Conservation (phyloP, 1,140 invertebrate species). For the Drosophila novamexicana region DNA sequence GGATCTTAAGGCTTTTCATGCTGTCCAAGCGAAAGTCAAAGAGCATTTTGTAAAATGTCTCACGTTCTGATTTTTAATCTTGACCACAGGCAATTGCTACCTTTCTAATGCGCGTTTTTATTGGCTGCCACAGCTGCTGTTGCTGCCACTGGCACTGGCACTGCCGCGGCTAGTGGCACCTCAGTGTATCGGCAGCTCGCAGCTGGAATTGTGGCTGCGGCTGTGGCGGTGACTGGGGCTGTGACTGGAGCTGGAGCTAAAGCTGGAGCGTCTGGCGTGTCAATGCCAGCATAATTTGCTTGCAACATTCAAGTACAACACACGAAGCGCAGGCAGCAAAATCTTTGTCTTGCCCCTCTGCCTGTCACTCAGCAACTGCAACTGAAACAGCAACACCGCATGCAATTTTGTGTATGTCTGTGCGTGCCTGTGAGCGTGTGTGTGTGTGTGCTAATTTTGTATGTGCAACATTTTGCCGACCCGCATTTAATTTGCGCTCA, state of each 20-base stretch:
- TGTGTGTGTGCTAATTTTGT: constrained; percentile 61
- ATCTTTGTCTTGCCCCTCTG: constrained; percentile 9
- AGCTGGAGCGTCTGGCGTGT: constrained; percentile 55
- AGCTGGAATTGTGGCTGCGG: constrained; percentile 34
- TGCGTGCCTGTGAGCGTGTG: constrained; percentile 46
- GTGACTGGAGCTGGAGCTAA: constrained; percentile 7
- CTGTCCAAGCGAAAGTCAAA: constrained; percentile 47
- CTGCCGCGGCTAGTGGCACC: constrained; percentile 30
- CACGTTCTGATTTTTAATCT: constrained; percentile 80
- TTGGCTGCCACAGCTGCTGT: constrained; percentile 63
- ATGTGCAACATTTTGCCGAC: constrained; percentile 69
- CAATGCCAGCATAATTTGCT: constrained; percentile 79
- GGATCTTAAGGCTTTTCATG: constrained; percentile 11
- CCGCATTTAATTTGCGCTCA: constrained; percentile 79
- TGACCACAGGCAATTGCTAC: constrained; percentile 75
- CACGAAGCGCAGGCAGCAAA: constrained; percentile 48
- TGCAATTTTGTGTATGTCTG: constrained; percentile 34
- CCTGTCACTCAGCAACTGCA: constrained; percentile 1
- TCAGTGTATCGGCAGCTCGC: constrained; percentile 37
- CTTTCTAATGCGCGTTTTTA: constrained; percentile 79
- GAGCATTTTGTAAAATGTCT: constrained; percentile 68
- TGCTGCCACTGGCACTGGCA: not conserved
- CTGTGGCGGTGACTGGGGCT: not conserved
- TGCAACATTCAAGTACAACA: constrained; percentile 65
- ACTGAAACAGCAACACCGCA: not conserved